These are phyloP conservation scores for Phylloscopus trochiloides DNA, from an alignment of 2,113 vertebrate genomes.

Conservation along the genomic window DNA sequence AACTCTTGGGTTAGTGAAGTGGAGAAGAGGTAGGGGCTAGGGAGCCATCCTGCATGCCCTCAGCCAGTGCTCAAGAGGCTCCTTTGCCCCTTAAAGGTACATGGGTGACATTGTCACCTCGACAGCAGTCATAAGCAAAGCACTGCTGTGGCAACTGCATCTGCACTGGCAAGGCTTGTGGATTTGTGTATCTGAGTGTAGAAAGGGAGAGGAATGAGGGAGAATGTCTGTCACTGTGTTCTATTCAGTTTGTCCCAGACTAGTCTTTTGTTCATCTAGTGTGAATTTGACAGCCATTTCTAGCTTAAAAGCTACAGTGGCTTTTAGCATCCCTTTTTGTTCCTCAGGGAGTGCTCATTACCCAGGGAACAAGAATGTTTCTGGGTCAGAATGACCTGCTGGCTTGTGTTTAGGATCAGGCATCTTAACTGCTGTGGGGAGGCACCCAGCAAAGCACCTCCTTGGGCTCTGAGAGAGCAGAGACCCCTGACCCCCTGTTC, in stretches of 20 bases:
- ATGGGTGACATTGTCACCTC: accelerated
- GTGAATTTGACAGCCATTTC: neutral
- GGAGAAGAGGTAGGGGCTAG: neutral
- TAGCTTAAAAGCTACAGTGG: neutral
- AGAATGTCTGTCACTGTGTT: neutral
- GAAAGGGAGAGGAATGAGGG: neutral
- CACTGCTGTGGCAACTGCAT: neutral
- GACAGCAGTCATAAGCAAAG: neutral
- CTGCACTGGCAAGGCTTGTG: accelerated
- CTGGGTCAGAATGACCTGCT: neutral
- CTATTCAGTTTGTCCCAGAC: neutral
- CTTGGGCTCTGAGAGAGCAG: accelerated
- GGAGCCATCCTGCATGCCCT: neutral
- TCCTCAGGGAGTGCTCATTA: neutral
- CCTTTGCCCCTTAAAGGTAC: neutral
- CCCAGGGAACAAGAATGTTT: neutral
- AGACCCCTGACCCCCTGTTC: neutral
- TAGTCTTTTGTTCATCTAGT: neutral
- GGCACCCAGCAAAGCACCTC: neutral
- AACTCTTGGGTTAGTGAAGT: neutral
- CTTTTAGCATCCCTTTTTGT: neutral
- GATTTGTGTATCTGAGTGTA: accelerated
- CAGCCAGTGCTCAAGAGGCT: accelerated
- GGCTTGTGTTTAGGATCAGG: neutral
- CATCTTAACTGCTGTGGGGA: neutral